A percentile compares a stretch with the other conserved stretches of the same genome.
These are phyloP conservation scores for Dasypolia templi DNA, from an alignment of 2,888 invertebrate species.

Conservation along the genomic window DNA sequence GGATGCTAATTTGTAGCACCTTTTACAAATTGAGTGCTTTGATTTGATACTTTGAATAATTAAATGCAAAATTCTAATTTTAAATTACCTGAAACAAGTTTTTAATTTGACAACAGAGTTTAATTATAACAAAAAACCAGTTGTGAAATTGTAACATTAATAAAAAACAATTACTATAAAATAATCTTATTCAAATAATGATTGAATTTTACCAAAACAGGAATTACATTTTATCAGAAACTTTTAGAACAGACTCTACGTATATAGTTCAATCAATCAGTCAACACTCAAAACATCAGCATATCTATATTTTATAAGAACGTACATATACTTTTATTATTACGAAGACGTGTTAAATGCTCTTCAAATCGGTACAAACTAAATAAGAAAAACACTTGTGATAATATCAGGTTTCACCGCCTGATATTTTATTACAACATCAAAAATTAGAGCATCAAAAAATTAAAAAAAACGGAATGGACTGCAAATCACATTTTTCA, in stretches of 20 bases:
- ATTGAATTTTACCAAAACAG: background rate
- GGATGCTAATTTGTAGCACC: too few relatives aligned
- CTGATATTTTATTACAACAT: too few relatives aligned
- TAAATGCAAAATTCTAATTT: background rate
- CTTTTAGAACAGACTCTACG: background rate
- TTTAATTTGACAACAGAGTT: background rate
- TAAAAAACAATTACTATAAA: background rate
- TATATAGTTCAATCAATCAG: background rate
- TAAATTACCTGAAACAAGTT: background rate
- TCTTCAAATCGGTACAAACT: background rate
- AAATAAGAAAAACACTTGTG: background rate
- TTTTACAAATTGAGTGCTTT: too few relatives aligned
- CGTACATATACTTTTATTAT: too few relatives aligned
- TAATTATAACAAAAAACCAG: too few relatives aligned
- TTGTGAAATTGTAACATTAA: too few relatives aligned
- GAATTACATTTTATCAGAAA: background rate
- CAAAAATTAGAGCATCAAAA: slow-evolving; percentile 37
- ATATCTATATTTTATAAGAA: background rate
- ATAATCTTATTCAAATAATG: background rate
- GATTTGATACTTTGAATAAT: background rate
- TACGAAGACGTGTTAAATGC: background rate
- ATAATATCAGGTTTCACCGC: slow-evolving; percentile 8
- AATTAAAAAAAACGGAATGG: slow-evolving; percentile 31
- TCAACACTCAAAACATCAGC: too few relatives aligned
- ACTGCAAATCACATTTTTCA: slow-evolving; percentile 58